Evolutionary conservation across 2,113 vertebrate genomes (phyloP).

Genomic region (Leptodactylus fuscus): DNA sequence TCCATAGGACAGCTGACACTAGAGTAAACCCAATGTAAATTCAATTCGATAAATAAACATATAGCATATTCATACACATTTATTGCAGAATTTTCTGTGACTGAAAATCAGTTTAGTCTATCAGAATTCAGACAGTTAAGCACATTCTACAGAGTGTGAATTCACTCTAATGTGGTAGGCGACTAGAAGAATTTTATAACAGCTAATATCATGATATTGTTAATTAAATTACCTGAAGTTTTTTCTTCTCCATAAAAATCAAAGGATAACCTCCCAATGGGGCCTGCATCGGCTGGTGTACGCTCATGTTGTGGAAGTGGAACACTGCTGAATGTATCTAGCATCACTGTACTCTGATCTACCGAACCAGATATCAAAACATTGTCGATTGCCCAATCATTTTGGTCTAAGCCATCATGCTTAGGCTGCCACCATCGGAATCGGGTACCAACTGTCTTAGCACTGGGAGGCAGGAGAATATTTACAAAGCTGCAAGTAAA

Average conservation of each 20-base stretch:
- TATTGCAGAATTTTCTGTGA: no score
- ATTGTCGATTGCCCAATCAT: constrained; percentile 96
- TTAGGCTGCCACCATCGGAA: constrained; percentile 98
- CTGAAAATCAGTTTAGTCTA: no score
- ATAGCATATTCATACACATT: no score
- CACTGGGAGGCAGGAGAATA: constrained; percentile 90
- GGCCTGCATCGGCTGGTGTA: constrained; percentile 83
- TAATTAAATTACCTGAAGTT: constrained; percentile 69
- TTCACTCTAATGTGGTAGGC: no score
- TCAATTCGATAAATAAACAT: no score
- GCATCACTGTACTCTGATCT: constrained; percentile 84
- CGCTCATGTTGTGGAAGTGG: constrained; percentile 91
- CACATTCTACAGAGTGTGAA: no score
- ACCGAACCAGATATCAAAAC: constrained; percentile 93
- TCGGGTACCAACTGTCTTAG: constrained; percentile 86
- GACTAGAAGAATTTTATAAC: no score
- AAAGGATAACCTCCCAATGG: constrained; percentile 77
- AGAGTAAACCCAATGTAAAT: no score
- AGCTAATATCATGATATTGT: not conserved
- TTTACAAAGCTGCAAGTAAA: constrained; percentile 87
- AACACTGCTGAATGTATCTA: constrained; percentile 92
- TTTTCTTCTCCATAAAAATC: constrained; percentile 79
- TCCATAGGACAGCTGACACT: no score
- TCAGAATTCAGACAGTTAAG: no score
- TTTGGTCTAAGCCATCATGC: constrained; percentile 90